Conservation (phyloP, 2,888 invertebrate genomes). For the Catotricha subobsoleta region DNA sequence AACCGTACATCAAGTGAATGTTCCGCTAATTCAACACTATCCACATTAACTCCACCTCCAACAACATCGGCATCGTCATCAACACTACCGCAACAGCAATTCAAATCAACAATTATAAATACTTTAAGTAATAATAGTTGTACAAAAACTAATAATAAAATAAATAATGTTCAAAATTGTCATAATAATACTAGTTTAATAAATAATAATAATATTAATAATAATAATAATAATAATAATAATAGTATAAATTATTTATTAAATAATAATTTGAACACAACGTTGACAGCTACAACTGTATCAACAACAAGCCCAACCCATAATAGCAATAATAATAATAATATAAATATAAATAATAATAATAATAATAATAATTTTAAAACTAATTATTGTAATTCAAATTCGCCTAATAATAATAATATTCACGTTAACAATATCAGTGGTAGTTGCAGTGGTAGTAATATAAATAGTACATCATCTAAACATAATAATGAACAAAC, state of each 20-base stretch:
- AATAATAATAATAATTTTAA: too few relatives aligned
- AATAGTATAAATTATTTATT: too few relatives aligned
- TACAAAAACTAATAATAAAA: neutral
- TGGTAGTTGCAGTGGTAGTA: neutral
- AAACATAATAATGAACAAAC: too few relatives aligned
- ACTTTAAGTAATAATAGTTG: neutral
- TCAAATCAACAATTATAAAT: conserved; percentile 1
- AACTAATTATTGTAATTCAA: too few relatives aligned
- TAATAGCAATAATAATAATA: too few relatives aligned
- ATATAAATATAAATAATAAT: too few relatives aligned
- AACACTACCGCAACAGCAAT: neutral
- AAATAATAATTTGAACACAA: too few relatives aligned
- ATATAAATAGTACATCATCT: neutral
- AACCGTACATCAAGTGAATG: conserved; percentile 1
- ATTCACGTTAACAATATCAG: neutral
- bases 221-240: too few relatives aligned
- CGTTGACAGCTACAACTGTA: neutral
- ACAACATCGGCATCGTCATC: neutral
- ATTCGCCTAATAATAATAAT: neutral
- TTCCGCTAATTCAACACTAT: neutral
- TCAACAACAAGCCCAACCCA: neutral
- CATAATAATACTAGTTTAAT: neutral
- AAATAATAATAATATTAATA: neutral
- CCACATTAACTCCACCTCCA: neutral
- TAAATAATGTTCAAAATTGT: neutral